phyloP scores from a whole-genome alignment of 2,888 invertebrate genomes.

The Hipparchia semele region DNA sequence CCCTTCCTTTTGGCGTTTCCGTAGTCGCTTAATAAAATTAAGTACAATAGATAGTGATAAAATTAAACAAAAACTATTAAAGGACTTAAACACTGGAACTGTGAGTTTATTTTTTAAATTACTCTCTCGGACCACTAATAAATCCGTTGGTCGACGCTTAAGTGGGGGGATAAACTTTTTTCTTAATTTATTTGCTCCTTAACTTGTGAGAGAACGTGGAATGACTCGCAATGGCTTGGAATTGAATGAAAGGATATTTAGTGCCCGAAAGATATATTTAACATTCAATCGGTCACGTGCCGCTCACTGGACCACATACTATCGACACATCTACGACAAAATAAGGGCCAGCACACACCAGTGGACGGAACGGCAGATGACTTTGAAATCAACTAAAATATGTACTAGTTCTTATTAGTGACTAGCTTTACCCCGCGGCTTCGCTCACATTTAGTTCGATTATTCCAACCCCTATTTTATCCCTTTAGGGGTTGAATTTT shows the following conservation, averaged over 20 bases:
- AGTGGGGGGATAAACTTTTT: not conserved
- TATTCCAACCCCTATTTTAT: no score
- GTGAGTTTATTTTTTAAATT: not conserved
- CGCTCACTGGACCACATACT: not conserved
- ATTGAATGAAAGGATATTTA: constrained; percentile 11
- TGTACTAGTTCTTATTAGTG: no score
- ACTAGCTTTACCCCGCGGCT: no score
- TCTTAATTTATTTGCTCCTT: constrained; percentile 18
- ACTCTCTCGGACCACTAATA: constrained; percentile 5
- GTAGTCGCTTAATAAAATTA: no score
- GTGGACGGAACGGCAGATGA: not conserved
- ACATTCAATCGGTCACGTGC: not conserved
- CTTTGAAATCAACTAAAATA: no score
- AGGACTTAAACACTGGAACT: not conserved
- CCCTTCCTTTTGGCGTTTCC: no score
- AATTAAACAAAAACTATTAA: not conserved
- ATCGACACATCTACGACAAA: not conserved
- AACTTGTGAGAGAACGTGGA: constrained; percentile 7
- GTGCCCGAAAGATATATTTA: constrained; percentile 7
- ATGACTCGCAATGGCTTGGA: not conserved
- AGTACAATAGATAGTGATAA: not conserved
- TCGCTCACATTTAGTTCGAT: no score
- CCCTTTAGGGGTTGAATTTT: no score
- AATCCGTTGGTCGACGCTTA: not conserved
- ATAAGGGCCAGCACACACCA: no score